Evolutionary conservation across 92 coral and sea anemone species (phyloP).

Genomic region (Chrysogorgia sp.): DNA sequence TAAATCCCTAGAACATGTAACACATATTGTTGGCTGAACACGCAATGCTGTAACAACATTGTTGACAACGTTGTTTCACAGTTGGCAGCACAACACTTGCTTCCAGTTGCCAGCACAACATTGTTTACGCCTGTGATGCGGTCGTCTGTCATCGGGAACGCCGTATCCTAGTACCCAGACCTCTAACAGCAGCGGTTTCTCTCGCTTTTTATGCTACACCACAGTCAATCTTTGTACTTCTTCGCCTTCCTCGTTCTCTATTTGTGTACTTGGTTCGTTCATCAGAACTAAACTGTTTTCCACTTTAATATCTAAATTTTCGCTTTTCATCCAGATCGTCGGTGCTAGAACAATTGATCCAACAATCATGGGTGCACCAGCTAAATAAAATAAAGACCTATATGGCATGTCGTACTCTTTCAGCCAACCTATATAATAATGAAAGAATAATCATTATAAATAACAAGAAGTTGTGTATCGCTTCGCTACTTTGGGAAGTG

Average conservation of each 20-base stretch:
- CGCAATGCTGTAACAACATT: too few species aligned
- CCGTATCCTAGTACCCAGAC: too few species aligned
- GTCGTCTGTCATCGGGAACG: too few species aligned
- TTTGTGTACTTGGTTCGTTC: constrained; percentile 10
- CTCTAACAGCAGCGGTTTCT: too few species aligned
- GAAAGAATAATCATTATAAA: not conserved
- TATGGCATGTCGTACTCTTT: constrained; percentile 76
- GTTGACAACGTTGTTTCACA: too few species aligned
- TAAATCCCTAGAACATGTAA: too few species aligned
- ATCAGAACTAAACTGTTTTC: constrained; percentile 44
- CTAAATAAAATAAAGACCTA: constrained; percentile 72
- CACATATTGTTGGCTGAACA: too few species aligned
- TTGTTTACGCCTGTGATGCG: too few species aligned
- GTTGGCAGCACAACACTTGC: too few species aligned
- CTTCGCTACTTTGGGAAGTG: too few species aligned
- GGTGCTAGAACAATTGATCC: constrained; percentile 76
- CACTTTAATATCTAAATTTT: constrained; percentile 32
- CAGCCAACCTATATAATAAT: constrained; percentile 78
- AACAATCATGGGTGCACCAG: constrained; percentile 86
- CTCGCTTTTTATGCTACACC: not conserved
- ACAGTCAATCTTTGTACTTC: constrained; percentile 33
- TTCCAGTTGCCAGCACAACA: too few species aligned
- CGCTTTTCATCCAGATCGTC: constrained; percentile 69
- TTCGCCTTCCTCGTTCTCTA: not conserved
- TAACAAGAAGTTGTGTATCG: not conserved